Base-by-base conservation (phyloP, 1,140 invertebrate species). In the Drosophila leontia region DNA sequence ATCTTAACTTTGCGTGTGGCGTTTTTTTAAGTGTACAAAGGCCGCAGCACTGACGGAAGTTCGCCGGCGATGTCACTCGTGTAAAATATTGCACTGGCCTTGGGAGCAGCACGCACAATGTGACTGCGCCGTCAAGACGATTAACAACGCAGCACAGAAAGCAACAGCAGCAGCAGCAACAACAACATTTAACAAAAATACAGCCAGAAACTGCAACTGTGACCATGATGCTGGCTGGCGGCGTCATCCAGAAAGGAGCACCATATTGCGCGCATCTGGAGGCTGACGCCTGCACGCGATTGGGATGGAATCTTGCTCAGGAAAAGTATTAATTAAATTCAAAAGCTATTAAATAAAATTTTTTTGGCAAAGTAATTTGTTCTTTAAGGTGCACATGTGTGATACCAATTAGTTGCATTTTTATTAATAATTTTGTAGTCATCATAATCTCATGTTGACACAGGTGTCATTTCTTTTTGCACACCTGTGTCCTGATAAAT, bases 1-100 rank as follows among this genome's bases (percentile, higher is more conserved):
- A 37, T 39, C 5, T 39, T 5, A 23, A 23, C 23, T 23, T 23
- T 23, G 0, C 23, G 23, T 1, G 23, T 23, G 23, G 23, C 23
- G 23, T 23, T 39, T 39, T 39, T 56, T 56, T 56, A 9, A 11
- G 39, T 29, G 50, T 34, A 48, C 44, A 23, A 44, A 39, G 23
- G 23, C 71, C 59, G 44, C 76, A 50, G 29, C 64, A 45, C 71
- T 80, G 83, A 87, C 83, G 83, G 83, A 86, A 86, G 80, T 86
- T 65, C 63, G 78, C 57, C 69, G 63, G 47, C 75, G 72, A 77
- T 57, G 80, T 71, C 75, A 77, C 74, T 83, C 65, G 58, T 68
- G 69, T 88, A 90, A 88, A 88, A 85, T 90, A 88, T 90, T 81
- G 81, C 81, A 81, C 75, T 88, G 85, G 85, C 85, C 85, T 88